Base-by-base conservation (phyloP, 2,797 vertebrate genomes). In the Tokudaia tokunoshimensis region DNA sequence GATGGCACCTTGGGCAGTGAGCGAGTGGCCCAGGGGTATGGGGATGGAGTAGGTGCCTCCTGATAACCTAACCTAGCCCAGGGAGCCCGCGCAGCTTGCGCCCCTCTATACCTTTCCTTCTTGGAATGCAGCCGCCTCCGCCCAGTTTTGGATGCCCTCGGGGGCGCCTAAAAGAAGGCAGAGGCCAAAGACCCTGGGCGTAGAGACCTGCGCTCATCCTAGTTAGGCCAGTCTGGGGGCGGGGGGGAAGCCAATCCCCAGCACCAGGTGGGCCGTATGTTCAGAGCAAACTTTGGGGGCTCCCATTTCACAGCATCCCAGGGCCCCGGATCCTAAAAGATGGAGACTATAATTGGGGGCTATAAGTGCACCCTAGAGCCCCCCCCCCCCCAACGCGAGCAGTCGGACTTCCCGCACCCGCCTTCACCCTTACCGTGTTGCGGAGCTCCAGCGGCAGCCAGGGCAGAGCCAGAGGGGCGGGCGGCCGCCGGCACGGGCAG, bases 381-480 rank as follows among this genome's bases (percentile, higher is more conserved):
- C 79, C 92, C 44, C 41, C 59, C 65, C 75, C 92, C 57, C 81
- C 55, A 52, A 72, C 94, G 65, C 20, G 37, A 87, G 70, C 83
- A 55, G 34, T 26, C 12, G 34, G 57, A 96, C 86, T 80, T 91
- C 89, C 82, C 41, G 57, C n/a, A 74, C 83, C 82, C 80, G 83
- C 96, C 97, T 97, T 94, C 79, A 94, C 24, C 97, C 99, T 99
- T 98, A 99, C 99, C 94, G 98, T 98, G 97, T 98, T 97, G 98
- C 98, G 98, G 50, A 99, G 99, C 98, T 99, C 99, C 98, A 98
- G 99, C 97, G 98, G 99, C 98, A 98, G 99, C 98, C 98, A 98
- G 98, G 99, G 98, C 98, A 99, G 98, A 99, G 99, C 98, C 99
- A 99, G 98, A 98, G 99, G 99, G 98, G 99, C 99, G 98, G 98